These are phyloP conservation scores for Aelia acuminata DNA, from an alignment of 2,888 invertebrate genomes.

Conservation along the genomic window DNA sequence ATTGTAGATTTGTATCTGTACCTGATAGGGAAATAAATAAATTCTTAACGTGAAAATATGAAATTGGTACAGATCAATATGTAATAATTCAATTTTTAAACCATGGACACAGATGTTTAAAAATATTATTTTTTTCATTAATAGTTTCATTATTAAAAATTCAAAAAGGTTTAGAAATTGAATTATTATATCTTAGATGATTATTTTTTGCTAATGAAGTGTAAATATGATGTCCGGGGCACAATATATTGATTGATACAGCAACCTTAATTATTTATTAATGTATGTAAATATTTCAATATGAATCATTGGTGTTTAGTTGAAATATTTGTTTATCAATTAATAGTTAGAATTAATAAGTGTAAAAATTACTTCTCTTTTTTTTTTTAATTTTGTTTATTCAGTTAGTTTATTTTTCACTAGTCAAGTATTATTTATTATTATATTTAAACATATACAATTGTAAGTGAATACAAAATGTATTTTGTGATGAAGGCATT, in stretches of 20 bases:
- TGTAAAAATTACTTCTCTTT: slow-evolving; percentile 47
- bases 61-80: slow-evolving; percentile 34
- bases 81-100: slow-evolving; percentile 53
- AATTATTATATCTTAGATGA: slow-evolving; percentile 32
- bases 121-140: not conserved
- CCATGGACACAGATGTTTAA: not conserved
- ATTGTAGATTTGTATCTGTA: slow-evolving; percentile 47
- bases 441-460: slow-evolving; percentile 46
- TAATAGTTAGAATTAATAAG: slow-evolving; percentile 8
- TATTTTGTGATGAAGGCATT: slow-evolving; percentile 34
- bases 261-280: slow-evolving; percentile 43
- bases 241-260: not conserved
- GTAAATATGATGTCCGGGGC: slow-evolving; percentile 10
- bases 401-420: slow-evolving; percentile 47
- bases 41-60: slow-evolving; percentile 25
- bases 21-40: slow-evolving; percentile 53
- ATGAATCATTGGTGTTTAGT: slow-evolving; percentile 44
- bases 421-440: slow-evolving; percentile 48
- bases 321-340: slow-evolving; percentile 14
- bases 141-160: not conserved
- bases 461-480: slow-evolving; percentile 29
- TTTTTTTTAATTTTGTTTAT: not conserved
- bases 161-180: slow-evolving; percentile 28
- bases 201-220: slow-evolving; percentile 20
- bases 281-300: slow-evolving; percentile 47